Evolutionary conservation across 2,113 vertebrate genomes (phyloP).

Genomic region (Laticauda colubrina): DNA sequence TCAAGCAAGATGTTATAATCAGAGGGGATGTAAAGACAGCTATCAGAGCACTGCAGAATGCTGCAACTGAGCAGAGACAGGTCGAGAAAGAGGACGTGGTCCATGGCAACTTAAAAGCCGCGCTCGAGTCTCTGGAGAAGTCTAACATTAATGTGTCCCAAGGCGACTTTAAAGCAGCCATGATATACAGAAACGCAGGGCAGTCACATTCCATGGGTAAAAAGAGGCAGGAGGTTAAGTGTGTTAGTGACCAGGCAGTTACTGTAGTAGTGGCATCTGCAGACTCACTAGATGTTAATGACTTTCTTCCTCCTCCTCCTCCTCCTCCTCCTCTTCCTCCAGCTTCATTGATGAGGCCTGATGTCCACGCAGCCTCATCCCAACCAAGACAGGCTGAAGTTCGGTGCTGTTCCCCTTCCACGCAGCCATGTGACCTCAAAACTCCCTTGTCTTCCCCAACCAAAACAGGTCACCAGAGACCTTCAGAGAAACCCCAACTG

Average conservation of each 20-base stretch:
- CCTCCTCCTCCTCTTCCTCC: constrained; percentile 72
- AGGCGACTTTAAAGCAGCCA: constrained; percentile 80
- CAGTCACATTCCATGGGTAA: constrained; percentile 66
- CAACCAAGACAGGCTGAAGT: constrained; percentile 63
- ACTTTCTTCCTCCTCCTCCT: constrained; percentile 60
- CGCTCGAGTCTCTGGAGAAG: constrained; percentile 83
- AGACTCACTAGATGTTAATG: constrained; percentile 60
- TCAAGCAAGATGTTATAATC: constrained; percentile 68
- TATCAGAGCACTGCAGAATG: constrained; percentile 68
- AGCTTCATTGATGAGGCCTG: constrained; percentile 70
- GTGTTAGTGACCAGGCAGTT: constrained; percentile 45
- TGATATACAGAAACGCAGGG: constrained; percentile 82
- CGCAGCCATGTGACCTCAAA: constrained; percentile 34
- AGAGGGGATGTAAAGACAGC: constrained; percentile 76
- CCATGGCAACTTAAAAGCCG: constrained; percentile 81
- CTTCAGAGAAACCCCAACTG: constrained; percentile 65
- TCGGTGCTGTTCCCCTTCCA: constrained; percentile 57
- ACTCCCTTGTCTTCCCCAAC: constrained; percentile 28
- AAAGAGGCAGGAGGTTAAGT: constrained; percentile 57
- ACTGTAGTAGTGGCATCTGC: constrained; percentile 52
- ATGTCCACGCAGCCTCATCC: constrained; percentile 47
- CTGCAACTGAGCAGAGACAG: constrained; percentile 65
- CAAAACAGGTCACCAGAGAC: constrained; percentile 58
- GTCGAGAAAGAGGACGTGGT: constrained; percentile 83
- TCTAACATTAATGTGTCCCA: constrained; percentile 84